Evolutionary conservation across 2,113 vertebrate genomes (phyloP), one percentile per base, ranked within the genome.

Genomic region (Thymallus thymallus): DNA sequence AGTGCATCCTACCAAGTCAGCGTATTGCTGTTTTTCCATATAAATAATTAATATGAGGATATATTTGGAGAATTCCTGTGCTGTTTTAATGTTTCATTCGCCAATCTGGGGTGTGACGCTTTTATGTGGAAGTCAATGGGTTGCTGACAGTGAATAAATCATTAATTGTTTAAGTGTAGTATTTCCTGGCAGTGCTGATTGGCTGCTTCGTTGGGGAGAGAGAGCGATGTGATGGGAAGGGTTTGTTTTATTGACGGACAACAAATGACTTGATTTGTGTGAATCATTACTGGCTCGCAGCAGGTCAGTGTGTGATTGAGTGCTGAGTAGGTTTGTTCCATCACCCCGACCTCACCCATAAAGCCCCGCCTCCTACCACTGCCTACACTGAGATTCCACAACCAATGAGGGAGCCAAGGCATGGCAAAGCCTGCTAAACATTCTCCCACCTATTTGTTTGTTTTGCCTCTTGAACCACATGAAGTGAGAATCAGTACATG

Each of bases 151-250:
- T 14, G 69, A 76, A 63, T 80, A 75, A 82, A 80, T 80, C 75
- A 75, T 74, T 69, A 69, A 35, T 73, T 66, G 75, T 77, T 82
- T 74, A 71, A 67, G 48, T 56, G 77, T 72, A 45, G 75, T 64
- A n/a, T 60, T 76, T 76, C 55, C 73, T 71, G 58, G 70, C 70
- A 73, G 20, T 29, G 30, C 55, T 18, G 16, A 58, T 29, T 35
- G 29, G 66, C 55, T 18, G 62, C 35, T 48, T 29, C 23, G 23
- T 56, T 62, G 23, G 55, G 24, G 56, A 32, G 35, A 22, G 7
- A 32, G 62, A 60, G 51, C 48, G 16, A 23, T 13, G 56, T 18
- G 35, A n/a, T 35, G 56, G 58, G 32, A 55, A 60, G 29, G 35
- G 55, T 14, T 67, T 46, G 72, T 64, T 79, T 79, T 72, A 81